Base-by-base conservation (phyloP, 2,888 invertebrate genomes). In the Clostera curtula region DNA sequence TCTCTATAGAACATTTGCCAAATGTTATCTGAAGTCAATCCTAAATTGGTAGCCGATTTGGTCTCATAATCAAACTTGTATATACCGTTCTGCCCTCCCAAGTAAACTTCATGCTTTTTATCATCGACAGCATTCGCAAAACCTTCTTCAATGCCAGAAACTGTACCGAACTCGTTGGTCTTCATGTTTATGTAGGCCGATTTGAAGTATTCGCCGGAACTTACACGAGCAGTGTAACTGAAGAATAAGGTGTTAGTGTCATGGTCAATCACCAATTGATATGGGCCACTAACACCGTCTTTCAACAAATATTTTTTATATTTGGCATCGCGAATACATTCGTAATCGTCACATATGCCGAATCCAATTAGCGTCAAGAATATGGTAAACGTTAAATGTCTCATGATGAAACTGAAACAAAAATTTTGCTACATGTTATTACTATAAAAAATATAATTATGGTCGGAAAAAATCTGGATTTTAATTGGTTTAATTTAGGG, bases 1-100 rank as follows among this genome's bases (percentile, higher is more conserved):
- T 69, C 55, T 27, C 43, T 48, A 29, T 49, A 69, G 28, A 74
- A 77, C 48, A 80, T 45, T 45, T 80, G 76, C 79, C 79, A 80
- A 21, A 77, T 57, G 23, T 56, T 75, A 7, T 43, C 24, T 3
- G 43, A 36, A 0, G 51, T 2, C 3, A 56, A 39, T n/a, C 42
- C 20, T 3, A 63, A 3, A 20, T 55, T 54, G 2, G 30, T 46
- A 2, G 66, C 63, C 2, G 14, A 40, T 27, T 66, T 66, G 4
- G 53, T 46, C 1, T 50, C 35, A 15, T 60, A 62, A 39, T 76
- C 35, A 29, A 60, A 70, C 16, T 42, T 49, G 27, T 74, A 75
- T 2, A 79, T 37, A 2, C 76, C 79, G 15, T 61, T 48, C 5
- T 45, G 34, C 1, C 70, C 73, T 6, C 79, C 77, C 12, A 80